Base-by-base conservation (phyloP, 2,797 vertebrate genomes). In the Pseudochirops cupreus region DNA sequence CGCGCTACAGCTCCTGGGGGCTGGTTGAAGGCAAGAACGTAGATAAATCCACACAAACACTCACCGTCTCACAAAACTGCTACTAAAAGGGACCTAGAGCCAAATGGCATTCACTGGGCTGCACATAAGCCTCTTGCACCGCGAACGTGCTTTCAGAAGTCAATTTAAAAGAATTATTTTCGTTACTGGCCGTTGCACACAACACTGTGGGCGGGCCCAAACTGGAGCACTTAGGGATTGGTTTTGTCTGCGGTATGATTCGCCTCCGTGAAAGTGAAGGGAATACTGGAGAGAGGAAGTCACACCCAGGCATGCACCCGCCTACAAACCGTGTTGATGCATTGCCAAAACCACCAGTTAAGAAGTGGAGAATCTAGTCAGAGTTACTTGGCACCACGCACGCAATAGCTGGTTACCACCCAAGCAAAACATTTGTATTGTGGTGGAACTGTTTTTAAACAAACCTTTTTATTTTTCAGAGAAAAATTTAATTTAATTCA, bases 401-500 rank as follows among this genome's bases (percentile, higher is more conserved):
- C 13, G 7, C 11, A 58, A 50, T 3, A 11, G 39, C 10, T 50
- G 24, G 21, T 7, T 50, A 46, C 74, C 21, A 46, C 7, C 21
- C 74, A 82, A 82, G 74, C 53, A 58, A 90, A 94, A 89, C 54
- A 50, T 87, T 87, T 87, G 74, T 87, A 26, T 87, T 87, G 21
- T 50, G 21, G 21, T 50, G 10, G 74, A 9, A 50, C 91, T 91
- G 5, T 89, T 94, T 93, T 93, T 55, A 53, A 11, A 58, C 24
- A 29, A 0, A 91, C 4, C 59, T 90, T 93, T 93, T 52, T 7
- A 67, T 56, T 87, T 87, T 39, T 87, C 13, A 50, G 39, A 50
- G 74, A 87, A 87, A 26, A 26, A 1, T 39, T 91, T 14, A 91
- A 89, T 62, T 96, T 24, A 13, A 57, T 94, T 94, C 90, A 92